These are phyloP conservation scores for Typhlichthys eigenmanni DNA, from an alignment of 2,797 vertebrate genomes.

Conservation along the genomic window DNA sequence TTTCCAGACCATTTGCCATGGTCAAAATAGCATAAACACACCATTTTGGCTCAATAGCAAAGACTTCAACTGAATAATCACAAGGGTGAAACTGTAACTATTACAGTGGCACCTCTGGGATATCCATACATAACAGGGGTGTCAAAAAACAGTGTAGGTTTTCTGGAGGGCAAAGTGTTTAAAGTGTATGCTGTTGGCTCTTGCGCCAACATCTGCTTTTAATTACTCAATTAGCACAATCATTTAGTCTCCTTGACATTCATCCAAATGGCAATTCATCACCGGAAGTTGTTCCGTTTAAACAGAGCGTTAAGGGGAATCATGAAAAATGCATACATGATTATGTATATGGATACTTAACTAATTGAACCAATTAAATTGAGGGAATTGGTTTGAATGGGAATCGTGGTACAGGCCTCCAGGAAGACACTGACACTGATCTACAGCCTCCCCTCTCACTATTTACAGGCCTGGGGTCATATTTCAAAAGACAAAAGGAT, in stretches of 20 bases:
- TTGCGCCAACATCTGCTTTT: conserved; percentile 82
- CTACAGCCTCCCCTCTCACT: conserved; percentile 69
- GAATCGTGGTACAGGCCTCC: conserved; percentile 57
- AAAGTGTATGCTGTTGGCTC: conserved; percentile 78
- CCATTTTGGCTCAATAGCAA: conserved; percentile 82
- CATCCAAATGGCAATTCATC: conserved; percentile 80
- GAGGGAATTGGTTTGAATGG: conserved; percentile 68
- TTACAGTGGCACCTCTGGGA: conserved; percentile 83
- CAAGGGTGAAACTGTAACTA: conserved; percentile 86
- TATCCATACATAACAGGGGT: conserved; percentile 82
- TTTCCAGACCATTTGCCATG: conserved; percentile 80
- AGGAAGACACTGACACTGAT: conserved; percentile 72
- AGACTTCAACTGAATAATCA: conserved; percentile 86
- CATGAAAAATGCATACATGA: conserved; percentile 80
- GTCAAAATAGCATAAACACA: conserved; percentile 81
- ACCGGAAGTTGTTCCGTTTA: conserved; percentile 77
- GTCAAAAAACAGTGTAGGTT: conserved; percentile 78
- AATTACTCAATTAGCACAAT: conserved; percentile 85
- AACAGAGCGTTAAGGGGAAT: conserved; percentile 74
- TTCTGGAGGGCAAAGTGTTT: conserved; percentile 82
- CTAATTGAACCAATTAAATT: conserved; percentile 82
- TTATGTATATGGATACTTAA: conserved; percentile 80
- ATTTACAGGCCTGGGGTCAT: conserved; percentile 67
- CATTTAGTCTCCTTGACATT: conserved; percentile 80
- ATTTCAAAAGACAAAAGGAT: conserved; percentile 77